Percentiles rank a stretch among this genome's conserved stretches.
Evolutionary conservation across 2,797 vertebrate genomes (phyloP).

Genomic region (Ciconia nigra): DNA sequence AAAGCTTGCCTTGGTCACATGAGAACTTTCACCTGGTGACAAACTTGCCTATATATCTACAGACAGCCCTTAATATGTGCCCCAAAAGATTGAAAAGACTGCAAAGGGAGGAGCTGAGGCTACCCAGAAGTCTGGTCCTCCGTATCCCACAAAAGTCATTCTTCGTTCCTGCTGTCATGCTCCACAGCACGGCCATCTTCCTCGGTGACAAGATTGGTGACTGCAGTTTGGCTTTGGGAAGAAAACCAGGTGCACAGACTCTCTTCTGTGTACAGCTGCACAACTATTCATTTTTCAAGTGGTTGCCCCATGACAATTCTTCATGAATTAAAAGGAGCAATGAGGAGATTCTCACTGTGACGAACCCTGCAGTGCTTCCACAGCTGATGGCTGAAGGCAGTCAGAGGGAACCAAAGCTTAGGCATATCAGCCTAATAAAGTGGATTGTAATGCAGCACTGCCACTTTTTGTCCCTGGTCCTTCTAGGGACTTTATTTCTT

Average conservation of each 20-base stretch:
- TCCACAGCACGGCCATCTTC: neutral
- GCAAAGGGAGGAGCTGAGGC: neutral
- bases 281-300: neutral
- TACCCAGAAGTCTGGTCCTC: neutral
- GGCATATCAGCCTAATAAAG: neutral
- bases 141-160: neutral
- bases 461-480: neutral
- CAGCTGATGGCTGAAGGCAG: neutral
- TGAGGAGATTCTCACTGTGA: neutral
- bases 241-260: neutral
- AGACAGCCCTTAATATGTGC: neutral
- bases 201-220: neutral
- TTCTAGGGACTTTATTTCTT: neutral
- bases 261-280: neutral
- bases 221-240: neutral
- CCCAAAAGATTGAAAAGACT: neutral
- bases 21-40: neutral
- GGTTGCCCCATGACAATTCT: neutral
- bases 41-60: neutral
- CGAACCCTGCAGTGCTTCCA: neutral
- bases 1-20: neutral
- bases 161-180: neutral
- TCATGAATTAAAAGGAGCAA: neutral
- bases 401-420: neutral
- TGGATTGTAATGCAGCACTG: neutral